These are phyloP conservation scores for Protonibea diacanthus DNA, from an alignment of 2,797 vertebrate genomes.

Conservation along the genomic window DNA sequence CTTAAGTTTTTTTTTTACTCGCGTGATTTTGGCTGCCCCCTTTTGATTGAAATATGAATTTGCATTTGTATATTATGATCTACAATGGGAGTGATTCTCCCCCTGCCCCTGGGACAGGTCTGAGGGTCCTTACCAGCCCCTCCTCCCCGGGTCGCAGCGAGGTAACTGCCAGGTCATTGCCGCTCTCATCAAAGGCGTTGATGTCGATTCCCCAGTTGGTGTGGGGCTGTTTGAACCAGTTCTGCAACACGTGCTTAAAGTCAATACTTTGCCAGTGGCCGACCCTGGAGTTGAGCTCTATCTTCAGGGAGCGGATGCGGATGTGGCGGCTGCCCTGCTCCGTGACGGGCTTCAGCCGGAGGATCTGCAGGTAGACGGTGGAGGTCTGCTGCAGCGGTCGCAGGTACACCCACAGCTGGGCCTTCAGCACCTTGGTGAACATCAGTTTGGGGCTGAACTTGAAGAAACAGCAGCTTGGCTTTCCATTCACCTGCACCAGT, in stretches of 20 bases:
- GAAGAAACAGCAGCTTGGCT: slow-evolving; percentile 98
- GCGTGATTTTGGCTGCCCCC: not conserved
- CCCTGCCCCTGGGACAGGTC: slow-evolving; percentile 77
- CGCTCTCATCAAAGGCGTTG: slow-evolving; percentile 97
- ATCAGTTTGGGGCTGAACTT: slow-evolving; percentile 99
- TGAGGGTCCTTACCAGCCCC: slow-evolving; percentile 95
- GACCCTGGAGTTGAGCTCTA: slow-evolving; percentile 93
- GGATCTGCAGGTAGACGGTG: slow-evolving; percentile 98
- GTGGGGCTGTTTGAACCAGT: slow-evolving; percentile 99
- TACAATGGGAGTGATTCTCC: slow-evolving; percentile 26
- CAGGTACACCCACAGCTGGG: slow-evolving; percentile 98
- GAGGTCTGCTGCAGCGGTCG: slow-evolving; percentile 95
- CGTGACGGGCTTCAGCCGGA: slow-evolving; percentile 95
- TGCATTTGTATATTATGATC: slow-evolving; percentile 24
- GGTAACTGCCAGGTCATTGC: slow-evolving; percentile 97
- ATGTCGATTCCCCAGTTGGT: slow-evolving; percentile 99
- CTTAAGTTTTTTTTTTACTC: not conserved
- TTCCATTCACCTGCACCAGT: slow-evolving; percentile 95
- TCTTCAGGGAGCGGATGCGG: slow-evolving; percentile 98
- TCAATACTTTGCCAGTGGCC: slow-evolving; percentile 99
- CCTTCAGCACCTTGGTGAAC: slow-evolving; percentile 99
- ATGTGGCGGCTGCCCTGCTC: slow-evolving; percentile 96
- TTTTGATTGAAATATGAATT: slow-evolving; percentile 20
- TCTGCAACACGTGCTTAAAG: slow-evolving; percentile 99
- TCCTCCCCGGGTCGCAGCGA: slow-evolving; percentile 95